Conservation (phyloP, 2,888 invertebrate species). For the Ptychoptera contaminata region DNA sequence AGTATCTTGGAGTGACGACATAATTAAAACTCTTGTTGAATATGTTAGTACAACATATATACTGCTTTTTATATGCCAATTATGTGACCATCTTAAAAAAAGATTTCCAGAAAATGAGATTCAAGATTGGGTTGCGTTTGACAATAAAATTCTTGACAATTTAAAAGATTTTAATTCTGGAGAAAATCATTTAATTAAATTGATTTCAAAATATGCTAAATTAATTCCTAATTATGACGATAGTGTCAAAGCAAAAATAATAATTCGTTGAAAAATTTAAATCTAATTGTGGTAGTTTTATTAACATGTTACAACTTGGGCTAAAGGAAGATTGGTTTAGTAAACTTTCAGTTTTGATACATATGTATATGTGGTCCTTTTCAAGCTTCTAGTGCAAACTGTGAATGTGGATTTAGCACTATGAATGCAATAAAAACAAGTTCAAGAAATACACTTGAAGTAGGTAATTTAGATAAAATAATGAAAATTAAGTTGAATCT, state of each 20-base stretch:
- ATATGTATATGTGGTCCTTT: constrained; percentile 4
- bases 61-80: no score
- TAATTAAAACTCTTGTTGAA: no score
- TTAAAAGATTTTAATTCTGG: no score
- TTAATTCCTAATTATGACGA: constrained; percentile 4
- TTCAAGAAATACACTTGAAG: constrained; percentile 3
- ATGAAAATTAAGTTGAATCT: constrained; percentile 3
- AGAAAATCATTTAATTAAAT: constrained; percentile 4
- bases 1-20: no score
- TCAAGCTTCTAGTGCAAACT: constrained; percentile 5
- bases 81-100: constrained; percentile 4
- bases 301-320: no score
- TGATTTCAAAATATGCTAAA: constrained; percentile 4
- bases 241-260: no score
- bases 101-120: constrained; percentile 4
- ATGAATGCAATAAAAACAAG: constrained; percentile 5
- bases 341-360: constrained; percentile 1
- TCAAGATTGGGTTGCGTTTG: constrained; percentile 3
- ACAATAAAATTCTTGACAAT: constrained; percentile 4
- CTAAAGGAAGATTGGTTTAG: no score
- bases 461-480: constrained; percentile 3
- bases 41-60: no score
- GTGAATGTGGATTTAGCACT: constrained; percentile 3
- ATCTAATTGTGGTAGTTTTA: no score
- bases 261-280: no score